These are phyloP conservation scores for Momotus momota DNA, from an alignment of 2,797 vertebrate species.

Conservation along the genomic window DNA sequence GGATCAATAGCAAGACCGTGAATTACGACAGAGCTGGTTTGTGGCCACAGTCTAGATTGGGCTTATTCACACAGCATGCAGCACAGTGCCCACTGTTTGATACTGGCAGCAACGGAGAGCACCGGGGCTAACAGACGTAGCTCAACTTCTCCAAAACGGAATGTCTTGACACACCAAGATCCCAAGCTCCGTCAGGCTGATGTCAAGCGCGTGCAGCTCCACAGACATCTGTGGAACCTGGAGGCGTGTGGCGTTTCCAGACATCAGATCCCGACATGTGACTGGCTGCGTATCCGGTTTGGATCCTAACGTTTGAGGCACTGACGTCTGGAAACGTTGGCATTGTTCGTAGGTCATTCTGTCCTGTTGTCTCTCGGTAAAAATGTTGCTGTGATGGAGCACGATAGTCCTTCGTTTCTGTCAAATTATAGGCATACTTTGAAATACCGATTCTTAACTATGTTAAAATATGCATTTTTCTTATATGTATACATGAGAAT, in stretches of 20 bases:
- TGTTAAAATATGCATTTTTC: slow-evolving; percentile 73
- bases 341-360: not conserved
- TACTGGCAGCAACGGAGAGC: not conserved
- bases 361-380: not conserved
- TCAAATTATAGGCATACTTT: slow-evolving; percentile 51
- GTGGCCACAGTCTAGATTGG: not conserved
- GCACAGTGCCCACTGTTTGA: not conserved
- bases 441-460: slow-evolving; percentile 64
- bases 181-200: not conserved
- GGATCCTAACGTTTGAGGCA: not conserved
- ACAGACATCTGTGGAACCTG: accelerated
- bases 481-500: slow-evolving; percentile 74
- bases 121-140: not conserved
- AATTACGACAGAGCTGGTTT: not conserved
- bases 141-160: not conserved
- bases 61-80: not conserved
- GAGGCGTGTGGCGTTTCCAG: not conserved
- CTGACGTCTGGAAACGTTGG: not conserved
- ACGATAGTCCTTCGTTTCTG: slow-evolving; percentile 21
- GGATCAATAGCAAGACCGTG: slow-evolving; percentile 29
- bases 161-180: accelerated
- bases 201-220: not conserved
- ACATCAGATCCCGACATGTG: not conserved
- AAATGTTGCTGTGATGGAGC: slow-evolving; percentile 35
- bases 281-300: not conserved